Base-by-base conservation (phyloP, 2,888 invertebrate genomes). In the Pristionchus exspectatus region DNA sequence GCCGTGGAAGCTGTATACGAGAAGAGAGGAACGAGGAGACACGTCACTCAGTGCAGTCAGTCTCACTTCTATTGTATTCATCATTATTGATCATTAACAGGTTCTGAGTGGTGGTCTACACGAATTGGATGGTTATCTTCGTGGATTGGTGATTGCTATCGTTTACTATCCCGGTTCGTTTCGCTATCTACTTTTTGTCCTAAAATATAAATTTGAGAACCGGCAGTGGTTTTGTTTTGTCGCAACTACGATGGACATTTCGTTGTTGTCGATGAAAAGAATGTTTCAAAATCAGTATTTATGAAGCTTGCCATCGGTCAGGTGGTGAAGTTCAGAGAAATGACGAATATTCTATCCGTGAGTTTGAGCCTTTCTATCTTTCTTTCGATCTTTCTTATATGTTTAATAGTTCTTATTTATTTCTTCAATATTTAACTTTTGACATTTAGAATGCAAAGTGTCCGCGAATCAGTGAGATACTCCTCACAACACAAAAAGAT, bases 1-100 rank as follows among this genome's bases (percentile, higher is more conserved):
- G 77, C 77, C 77, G 21, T 77, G 77, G 77, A 77, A 77, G 77
- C 7, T n/a, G 77, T 50, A 24, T 33, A 24, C 77, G n/a, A 77
- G n/a, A n/a, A 77, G 14, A 10, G 16, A 21, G 7, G 77, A 77
- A 50, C 9, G 18, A 33, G 50, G 21, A 21, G 77, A 77, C 21
- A 77, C 44, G 3, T 44, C 44, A 2, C 24, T 44, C 33, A 77
- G 44, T 44, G 77, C 77, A 12, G 77, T 77, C 9, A n/a, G 77
- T 77, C 38, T 33, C n/a, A 27, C 38, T 18, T 12, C 24, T 33
- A 74, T 74, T 38, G 38, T 74, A 74, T 69, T 16, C n/a, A 30
- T 21, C 30, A n/a, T 44, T 50, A 44, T 77, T 59, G 59, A 59
- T 59, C 59, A 59, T 24, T 59, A 21, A 59, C 59, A 77, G 77